A percentile compares a stretch with the other conserved stretches of the same genome.
Evolutionary conservation across 23 tunicate species (phyloP).

Genomic region (Diplosoma virens): DNA sequence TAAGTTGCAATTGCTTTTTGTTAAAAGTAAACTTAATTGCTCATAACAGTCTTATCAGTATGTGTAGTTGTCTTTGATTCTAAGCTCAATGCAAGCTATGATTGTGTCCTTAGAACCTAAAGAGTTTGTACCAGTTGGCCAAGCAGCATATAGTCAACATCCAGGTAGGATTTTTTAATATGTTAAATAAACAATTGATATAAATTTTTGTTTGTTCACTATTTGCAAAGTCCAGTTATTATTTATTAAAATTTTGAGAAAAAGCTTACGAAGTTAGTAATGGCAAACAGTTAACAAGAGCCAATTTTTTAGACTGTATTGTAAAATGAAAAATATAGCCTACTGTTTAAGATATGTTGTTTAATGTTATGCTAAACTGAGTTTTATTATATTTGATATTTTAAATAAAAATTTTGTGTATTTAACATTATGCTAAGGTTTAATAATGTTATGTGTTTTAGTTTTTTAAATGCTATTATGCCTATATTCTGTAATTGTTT

Average conservation of each 20-base stretch:
- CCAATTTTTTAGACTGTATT: no score
- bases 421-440: neutral
- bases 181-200: neutral
- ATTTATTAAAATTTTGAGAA: no score
- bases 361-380: no score
- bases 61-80: no score
- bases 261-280: no score
- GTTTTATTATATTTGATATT: no score
- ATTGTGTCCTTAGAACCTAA: constrained; percentile 81
- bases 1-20: no score
- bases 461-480: neutral
- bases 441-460: neutral
- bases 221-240: no score
- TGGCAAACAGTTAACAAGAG: no score
- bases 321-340: neutral
- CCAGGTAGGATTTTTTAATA: constrained; percentile 52
- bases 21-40: no score
- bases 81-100: constrained; percentile 56
- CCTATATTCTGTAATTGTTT: neutral
- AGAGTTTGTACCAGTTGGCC: constrained; percentile 85
- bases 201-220: neutral
- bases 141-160: constrained; percentile 55
- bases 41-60: no score
- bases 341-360: no score
- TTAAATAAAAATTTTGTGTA: neutral